These are phyloP conservation scores for Polyploca ridens DNA, from an alignment of 2,888 invertebrate genomes.

Conservation along the genomic window DNA sequence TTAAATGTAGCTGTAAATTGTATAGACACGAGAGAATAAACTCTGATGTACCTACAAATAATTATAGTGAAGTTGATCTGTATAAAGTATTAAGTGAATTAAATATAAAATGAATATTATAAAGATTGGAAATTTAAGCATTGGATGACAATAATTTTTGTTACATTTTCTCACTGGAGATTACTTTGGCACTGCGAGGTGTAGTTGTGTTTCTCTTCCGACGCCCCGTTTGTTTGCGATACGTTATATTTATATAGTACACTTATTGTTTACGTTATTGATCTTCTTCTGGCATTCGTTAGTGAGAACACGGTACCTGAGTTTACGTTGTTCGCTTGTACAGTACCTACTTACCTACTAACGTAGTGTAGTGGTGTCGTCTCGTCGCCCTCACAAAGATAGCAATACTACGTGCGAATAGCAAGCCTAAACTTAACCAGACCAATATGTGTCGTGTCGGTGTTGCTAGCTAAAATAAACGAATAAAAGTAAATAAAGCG, in stretches of 20 bases:
- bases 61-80: slow-evolving; percentile 64
- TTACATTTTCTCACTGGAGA: slow-evolving; percentile 63
- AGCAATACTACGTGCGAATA: slow-evolving; percentile 71
- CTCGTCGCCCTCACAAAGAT: slow-evolving; percentile 39
- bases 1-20: slow-evolving; percentile 60
- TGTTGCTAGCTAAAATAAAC: slow-evolving; percentile 62
- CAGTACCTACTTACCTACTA: background rate
- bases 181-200: slow-evolving; percentile 49
- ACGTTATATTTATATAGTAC: background rate
- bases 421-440: slow-evolving; percentile 64
- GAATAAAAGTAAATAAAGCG: slow-evolving; percentile 42
- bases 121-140: slow-evolving; percentile 76
- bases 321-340: slow-evolving; percentile 1
- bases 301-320: slow-evolving; percentile 2
- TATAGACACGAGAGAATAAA: slow-evolving; percentile 58
- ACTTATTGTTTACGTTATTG: background rate
- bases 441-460: slow-evolving; percentile 80
- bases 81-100: slow-evolving; percentile 74
- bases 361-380: background rate
- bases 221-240: slow-evolving; percentile 6
- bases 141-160: slow-evolving; percentile 84
- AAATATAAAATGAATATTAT: slow-evolving; percentile 63
- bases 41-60: slow-evolving; percentile 43
- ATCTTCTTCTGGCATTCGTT: slow-evolving; percentile 12
- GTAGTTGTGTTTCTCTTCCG: slow-evolving; percentile 41